Conservation (phyloP, 2,797 vertebrate genomes). For the Rallus crepitans region DNA sequence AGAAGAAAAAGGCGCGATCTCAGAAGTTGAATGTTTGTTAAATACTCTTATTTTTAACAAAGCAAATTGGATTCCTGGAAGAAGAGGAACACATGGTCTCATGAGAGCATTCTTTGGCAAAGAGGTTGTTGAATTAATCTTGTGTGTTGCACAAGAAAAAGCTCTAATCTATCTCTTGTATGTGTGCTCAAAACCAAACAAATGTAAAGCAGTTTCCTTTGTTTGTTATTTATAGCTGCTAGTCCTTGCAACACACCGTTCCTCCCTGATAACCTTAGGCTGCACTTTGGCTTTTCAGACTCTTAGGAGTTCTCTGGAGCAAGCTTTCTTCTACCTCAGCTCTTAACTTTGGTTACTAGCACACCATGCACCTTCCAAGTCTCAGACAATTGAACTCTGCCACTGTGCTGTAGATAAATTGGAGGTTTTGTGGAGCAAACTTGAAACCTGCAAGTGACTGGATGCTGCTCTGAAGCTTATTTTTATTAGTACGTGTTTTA, state of each 20-base stretch:
- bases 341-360: background rate
- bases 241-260: background rate
- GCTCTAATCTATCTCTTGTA: background rate
- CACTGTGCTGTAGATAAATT: background rate
- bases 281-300: slow-evolving; percentile 49
- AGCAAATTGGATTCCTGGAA: background rate
- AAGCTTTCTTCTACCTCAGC: background rate
- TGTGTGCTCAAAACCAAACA: background rate
- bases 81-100: background rate
- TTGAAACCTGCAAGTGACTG: background rate
- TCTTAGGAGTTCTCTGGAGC: slow-evolving; percentile 24
- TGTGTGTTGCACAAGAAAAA: background rate
- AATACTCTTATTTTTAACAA: background rate
- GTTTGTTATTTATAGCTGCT: slow-evolving; percentile 39
- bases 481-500: background rate
- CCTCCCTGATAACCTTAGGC: slow-evolving; percentile 21
- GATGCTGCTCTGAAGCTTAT: background rate
- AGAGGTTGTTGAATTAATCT: slow-evolving; percentile 6
- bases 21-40: background rate
- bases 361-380: background rate
- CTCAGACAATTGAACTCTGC: background rate
- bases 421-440: background rate
- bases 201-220: slow-evolving; percentile 35
- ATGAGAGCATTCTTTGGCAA: background rate
- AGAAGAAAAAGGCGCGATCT: background rate